Evolutionary conservation across 92 coral and sea anemone genomes (phyloP).

Genomic region (Siderastrea radians): DNA sequence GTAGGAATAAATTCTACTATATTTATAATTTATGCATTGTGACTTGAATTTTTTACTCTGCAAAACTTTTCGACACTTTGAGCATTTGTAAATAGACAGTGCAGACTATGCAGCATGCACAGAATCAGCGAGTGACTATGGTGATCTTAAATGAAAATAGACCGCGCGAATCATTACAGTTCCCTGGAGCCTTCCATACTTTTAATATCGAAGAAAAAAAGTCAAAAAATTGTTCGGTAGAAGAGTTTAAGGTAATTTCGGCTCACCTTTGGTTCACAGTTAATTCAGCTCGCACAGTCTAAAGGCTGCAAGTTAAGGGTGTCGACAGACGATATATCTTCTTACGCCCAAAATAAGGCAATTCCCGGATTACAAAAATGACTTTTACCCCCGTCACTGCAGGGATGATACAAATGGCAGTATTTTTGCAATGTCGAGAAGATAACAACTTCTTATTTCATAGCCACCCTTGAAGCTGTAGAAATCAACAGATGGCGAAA

Average conservation of each 20-base stretch:
- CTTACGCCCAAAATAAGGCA: neutral
- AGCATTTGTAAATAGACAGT: no score
- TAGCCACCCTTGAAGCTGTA: conserved; percentile 4
- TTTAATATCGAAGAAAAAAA: neutral
- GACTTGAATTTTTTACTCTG: no score
- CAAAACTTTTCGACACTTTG: no score
- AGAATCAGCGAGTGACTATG: no score
- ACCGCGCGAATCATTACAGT: no score
- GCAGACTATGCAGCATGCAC: no score
- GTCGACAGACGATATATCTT: neutral
- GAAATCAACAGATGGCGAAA: conserved; percentile 42
- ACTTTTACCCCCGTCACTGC: neutral
- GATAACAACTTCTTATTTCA: conserved; percentile 24
- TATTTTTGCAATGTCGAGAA: neutral
- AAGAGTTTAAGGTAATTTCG: neutral
- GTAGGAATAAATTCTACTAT: no score
- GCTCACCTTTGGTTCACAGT: conserved; percentile 9
- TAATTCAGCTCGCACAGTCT: conserved; percentile 1
- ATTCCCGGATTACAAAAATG: neutral
- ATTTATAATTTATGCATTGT: no score
- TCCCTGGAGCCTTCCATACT: neutral
- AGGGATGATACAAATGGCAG: no score
- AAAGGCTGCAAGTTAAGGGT: neutral
- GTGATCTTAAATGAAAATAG: no score
- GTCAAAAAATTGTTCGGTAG: neutral